Evolutionary conservation across 37 sponge, comb jelly and placozoan species (phyloP).

Genomic region (Lycopodina hypogea): DNA sequence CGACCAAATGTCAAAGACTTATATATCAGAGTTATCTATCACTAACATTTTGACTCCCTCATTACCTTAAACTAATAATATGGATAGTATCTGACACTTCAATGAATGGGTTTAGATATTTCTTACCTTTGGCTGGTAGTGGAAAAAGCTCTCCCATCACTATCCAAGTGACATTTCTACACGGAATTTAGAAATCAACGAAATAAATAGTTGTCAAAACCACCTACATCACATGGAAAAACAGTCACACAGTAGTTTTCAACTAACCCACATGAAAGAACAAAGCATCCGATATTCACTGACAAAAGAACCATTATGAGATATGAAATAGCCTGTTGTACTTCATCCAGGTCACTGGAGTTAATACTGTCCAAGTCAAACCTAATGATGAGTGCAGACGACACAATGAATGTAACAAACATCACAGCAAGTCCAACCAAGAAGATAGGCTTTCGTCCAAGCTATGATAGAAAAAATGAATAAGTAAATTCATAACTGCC

Average conservation of each 20-base stretch:
- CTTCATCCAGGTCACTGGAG: not conserved
- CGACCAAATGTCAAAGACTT: no score
- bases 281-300: not conserved
- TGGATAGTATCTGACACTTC: no score
- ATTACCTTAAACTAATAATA: no score
- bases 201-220: no score
- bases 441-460: constrained; percentile 8
- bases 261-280: not conserved
- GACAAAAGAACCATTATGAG: not conserved
- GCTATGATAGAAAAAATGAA: not conserved
- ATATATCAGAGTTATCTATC: no score
- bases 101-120: no score
- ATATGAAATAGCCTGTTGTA: not conserved
- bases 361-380: not conserved
- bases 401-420: not conserved
- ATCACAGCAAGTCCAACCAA: not conserved
- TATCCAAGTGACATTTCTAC: constrained; percentile 5
- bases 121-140: not conserved
- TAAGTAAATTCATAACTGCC: no score
- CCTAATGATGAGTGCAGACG: not conserved
- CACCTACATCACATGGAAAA: no score
- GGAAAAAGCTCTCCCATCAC: not conserved
- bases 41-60: no score
- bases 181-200: not conserved
- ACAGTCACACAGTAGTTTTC: no score